Evolutionary conservation across 2,888 invertebrate genomes (phyloP).

Genomic region (Cryptocephalus primarius): DNA sequence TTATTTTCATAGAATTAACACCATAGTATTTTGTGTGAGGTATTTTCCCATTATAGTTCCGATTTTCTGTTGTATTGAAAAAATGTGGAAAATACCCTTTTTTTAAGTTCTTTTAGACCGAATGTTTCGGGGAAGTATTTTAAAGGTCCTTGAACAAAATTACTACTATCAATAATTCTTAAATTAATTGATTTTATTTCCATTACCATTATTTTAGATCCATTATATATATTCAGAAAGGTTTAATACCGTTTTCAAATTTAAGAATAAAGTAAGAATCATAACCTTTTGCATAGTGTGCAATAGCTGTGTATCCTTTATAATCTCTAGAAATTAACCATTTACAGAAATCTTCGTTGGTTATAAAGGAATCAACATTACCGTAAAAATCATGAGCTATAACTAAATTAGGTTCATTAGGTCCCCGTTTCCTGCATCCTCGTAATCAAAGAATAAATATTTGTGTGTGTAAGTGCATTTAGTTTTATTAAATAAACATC

Average conservation of each 20-base stretch:
- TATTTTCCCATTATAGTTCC: too few relatives aligned
- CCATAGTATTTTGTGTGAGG: too few relatives aligned
- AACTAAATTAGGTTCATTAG: slow-evolving; percentile 2
- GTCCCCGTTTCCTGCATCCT: not conserved
- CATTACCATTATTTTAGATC: slow-evolving; percentile 3
- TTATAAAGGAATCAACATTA: slow-evolving; percentile 1
- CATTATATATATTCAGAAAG: slow-evolving; percentile 2
- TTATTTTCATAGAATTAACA: too few relatives aligned
- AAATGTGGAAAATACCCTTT: too few relatives aligned
- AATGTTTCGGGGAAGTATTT: too few relatives aligned
- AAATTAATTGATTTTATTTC: not conserved
- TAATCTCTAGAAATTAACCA: slow-evolving; percentile 1
- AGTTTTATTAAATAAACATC: too few relatives aligned
- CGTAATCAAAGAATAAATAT: slow-evolving; percentile 4
- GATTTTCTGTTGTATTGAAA: too few relatives aligned
- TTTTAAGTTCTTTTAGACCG: too few relatives aligned
- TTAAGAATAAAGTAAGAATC: slow-evolving; percentile 4
- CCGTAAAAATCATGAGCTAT: slow-evolving; percentile 3
- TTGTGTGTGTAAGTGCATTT: slow-evolving; percentile 3
- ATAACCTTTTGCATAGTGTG: slow-evolving; percentile 2
- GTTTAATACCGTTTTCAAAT: slow-evolving; percentile 3
- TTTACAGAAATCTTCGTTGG: slow-evolving; percentile 1
- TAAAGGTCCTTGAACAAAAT: too few relatives aligned
- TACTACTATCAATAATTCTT: too few relatives aligned
- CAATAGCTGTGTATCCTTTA: slow-evolving; percentile 1